Percentiles rank a stretch among this genome's conserved stretches.
Evolutionary conservation across 2,113 vertebrate species (phyloP).

Genomic region (Lasiurus borealis): DNA sequence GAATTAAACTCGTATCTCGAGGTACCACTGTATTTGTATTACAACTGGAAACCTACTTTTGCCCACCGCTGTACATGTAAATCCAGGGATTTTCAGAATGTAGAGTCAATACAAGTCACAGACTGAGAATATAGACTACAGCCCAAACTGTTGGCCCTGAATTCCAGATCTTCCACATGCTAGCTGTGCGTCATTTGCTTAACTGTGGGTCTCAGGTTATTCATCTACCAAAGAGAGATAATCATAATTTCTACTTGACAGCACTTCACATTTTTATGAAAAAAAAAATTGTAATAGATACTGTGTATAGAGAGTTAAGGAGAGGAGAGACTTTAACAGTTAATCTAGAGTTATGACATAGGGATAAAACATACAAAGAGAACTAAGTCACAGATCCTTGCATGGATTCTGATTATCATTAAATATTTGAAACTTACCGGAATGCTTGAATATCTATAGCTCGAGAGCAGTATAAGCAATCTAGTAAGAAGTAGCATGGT

Average conservation of each 20-base stretch:
- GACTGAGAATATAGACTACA: neutral
- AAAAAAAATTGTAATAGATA: neutral
- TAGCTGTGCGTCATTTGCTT: neutral
- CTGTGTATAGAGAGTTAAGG: neutral
- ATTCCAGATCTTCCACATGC: neutral
- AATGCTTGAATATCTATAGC: neutral
- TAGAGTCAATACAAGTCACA: neutral
- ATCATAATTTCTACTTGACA: neutral
- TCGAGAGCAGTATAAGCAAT: neutral
- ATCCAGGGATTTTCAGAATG: neutral
- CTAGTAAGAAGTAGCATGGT: neutral
- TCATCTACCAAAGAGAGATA: neutral
- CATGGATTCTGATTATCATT: neutral
- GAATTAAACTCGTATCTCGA: too few relatives aligned
- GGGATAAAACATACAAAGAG: neutral
- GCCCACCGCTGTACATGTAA: neutral
- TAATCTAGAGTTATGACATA: neutral
- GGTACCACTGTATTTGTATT: too few relatives aligned
- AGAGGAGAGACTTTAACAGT: neutral
- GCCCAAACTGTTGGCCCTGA: neutral
- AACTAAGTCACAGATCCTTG: neutral
- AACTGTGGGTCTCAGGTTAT: neutral
- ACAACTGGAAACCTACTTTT: neutral
- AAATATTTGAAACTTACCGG: neutral
- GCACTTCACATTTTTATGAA: conserved; percentile 12